Percentiles rank a stretch among this genome's conserved stretches.
Evolutionary conservation across 2,113 vertebrate species (phyloP).

Genomic region (Dryoscopus gambensis): DNA sequence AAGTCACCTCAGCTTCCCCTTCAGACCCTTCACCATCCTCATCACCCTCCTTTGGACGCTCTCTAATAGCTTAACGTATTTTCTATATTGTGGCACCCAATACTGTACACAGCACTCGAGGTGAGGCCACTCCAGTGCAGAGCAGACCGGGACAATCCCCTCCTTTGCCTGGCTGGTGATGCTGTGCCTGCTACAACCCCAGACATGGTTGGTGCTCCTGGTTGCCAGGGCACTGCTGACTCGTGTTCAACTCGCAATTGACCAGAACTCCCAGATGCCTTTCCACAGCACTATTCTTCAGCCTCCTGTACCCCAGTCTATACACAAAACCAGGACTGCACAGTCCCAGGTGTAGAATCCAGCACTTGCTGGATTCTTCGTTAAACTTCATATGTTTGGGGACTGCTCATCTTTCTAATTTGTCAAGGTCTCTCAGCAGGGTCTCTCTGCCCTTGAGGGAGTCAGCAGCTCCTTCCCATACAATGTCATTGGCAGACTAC

Average conservation of each 20-base stretch:
- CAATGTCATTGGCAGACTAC: neutral
- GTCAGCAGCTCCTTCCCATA: neutral
- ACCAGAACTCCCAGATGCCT: neutral
- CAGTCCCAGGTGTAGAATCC: neutral
- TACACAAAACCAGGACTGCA: neutral
- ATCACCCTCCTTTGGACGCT: neutral
- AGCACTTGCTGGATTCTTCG: neutral
- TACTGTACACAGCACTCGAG: accelerated
- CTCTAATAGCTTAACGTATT: neutral
- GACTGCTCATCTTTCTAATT: neutral
- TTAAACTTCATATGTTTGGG: neutral
- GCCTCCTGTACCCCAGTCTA: too few relatives aligned
- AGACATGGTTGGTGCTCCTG: accelerated
- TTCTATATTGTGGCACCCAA: neutral
- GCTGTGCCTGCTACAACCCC: neutral
- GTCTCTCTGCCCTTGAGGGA: neutral
- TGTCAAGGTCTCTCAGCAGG: neutral
- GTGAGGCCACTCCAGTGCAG: accelerated
- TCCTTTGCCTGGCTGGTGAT: accelerated
- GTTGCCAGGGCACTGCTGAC: neutral
- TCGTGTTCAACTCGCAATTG: neutral
- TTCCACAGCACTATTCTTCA: neutral
- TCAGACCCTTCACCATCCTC: neutral
- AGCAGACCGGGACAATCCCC: neutral
- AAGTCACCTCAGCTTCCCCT: neutral